Conservation (phyloP, 2,888 invertebrate species). For the Polydrusus cervinus region DNA sequence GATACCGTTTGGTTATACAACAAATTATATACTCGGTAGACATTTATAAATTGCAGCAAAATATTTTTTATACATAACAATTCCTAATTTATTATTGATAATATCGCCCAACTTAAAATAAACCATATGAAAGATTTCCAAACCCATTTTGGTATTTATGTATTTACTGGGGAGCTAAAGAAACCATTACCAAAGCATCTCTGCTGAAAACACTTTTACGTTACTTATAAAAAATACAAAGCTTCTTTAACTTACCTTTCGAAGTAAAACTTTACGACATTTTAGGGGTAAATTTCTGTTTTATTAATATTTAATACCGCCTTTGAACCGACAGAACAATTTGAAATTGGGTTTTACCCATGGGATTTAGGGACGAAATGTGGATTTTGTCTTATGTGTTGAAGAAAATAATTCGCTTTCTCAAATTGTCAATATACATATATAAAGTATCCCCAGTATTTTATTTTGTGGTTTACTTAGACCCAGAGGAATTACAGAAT, state of each 20-base stretch:
- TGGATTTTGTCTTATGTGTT: slow-evolving; percentile 3
- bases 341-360: background rate
- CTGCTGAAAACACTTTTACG: background rate
- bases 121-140: background rate
- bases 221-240: slow-evolving; percentile 1
- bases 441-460: no score
- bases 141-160: background rate
- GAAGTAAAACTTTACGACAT: slow-evolving; percentile 3
- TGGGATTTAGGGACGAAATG: background rate
- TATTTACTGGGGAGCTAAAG: background rate
- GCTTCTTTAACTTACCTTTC: slow-evolving; percentile 4
- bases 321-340: slow-evolving; percentile 3
- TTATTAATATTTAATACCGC: slow-evolving; percentile 16
- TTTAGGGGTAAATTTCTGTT: slow-evolving; percentile 7
- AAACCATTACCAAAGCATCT: slow-evolving; percentile 5
- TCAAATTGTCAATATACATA: background rate
- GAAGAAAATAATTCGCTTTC: background rate
- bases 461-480: no score
- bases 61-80: no score
- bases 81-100: no score
- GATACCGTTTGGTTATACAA: no score
- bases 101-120: background rate
- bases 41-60: no score
- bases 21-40: no score
- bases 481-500: no score